These are phyloP conservation scores for Aricia agestis DNA, from an alignment of 1,140 invertebrate genomes.

Conservation along the genomic window DNA sequence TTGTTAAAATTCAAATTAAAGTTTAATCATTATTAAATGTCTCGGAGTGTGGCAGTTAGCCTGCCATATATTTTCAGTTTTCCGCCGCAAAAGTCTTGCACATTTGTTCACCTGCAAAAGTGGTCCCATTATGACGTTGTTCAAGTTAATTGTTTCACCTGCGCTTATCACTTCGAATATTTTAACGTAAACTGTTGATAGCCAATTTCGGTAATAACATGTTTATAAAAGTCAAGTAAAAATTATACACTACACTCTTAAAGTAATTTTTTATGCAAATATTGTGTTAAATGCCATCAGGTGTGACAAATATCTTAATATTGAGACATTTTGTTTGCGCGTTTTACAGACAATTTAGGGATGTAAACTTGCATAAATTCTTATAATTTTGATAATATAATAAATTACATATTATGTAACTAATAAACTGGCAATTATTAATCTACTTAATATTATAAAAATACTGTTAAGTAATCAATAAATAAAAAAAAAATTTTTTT, in stretches of 20 bases:
- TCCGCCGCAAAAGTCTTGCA: neutral
- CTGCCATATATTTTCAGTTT: neutral
- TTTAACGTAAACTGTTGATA: conserved; percentile 5
- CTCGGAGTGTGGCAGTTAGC: too few relatives aligned
- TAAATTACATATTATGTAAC: too few relatives aligned
- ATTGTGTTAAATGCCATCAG: conserved; percentile 21
- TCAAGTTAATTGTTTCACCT: conserved; percentile 21
- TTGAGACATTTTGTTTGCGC: neutral
- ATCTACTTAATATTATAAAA: too few relatives aligned
- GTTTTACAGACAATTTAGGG: neutral
- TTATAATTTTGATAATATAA: too few relatives aligned
- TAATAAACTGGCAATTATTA: too few relatives aligned
- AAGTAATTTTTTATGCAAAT: conserved; percentile 37
- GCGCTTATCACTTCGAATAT: conserved; percentile 1
- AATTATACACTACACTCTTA: conserved; percentile 29
- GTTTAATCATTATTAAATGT: too few relatives aligned
- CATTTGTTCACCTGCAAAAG: neutral
- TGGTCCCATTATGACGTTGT: conserved; percentile 3
- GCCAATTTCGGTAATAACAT: conserved; percentile 24
- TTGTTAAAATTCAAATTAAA: too few relatives aligned
- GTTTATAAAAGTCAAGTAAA: conserved; percentile 20
- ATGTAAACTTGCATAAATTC: too few relatives aligned
- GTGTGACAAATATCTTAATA: neutral
- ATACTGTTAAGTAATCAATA: too few relatives aligned
- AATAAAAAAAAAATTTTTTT: too few relatives aligned